Base-by-base conservation (phyloP, 2,888 invertebrate genomes). In the Drosophila meridiana region DNA sequence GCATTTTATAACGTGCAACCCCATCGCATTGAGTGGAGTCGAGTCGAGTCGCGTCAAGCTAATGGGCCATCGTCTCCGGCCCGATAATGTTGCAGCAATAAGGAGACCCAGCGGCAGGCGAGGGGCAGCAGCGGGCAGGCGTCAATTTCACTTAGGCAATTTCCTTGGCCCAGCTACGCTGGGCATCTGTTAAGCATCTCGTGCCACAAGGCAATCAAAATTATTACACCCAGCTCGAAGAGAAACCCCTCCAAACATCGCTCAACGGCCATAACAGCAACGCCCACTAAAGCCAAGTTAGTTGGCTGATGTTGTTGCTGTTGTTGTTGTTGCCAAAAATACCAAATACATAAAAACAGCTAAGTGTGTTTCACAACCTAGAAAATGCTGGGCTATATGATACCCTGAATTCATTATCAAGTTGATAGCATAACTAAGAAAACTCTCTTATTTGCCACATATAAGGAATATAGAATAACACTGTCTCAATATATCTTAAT, bases 131-230 rank as follows among this genome's bases (percentile, higher is more conserved):
- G 34, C 4, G 26, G 30, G n/a, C 40, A 42, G 60, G 67, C 82
- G 70, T 72, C 70, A 83, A 82, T 80, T 83, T 79, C 77, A 80
- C 80, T 74, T 75, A 63, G 48, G 73, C 76, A 69, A 84, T 86
- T 84, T 81, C 81, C 85, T 75, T 48, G 28, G 28, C n/a, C 62
- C 28, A 43, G 53, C 32, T 34, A 13, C 32, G 26, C 28, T 57
- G 64, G 36, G 30, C 69, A 73, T 55, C 59, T 75, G 77, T 72
- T 82, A 72, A 78, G 78, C 84, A 83, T 87, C 81, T 89, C 87
- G 89, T 89, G 87, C 81, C 87, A 83, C 71, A 70, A 87, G 87
- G 87, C 84, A 84, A 87, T 87, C 89, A 89, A 83, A 83, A 87
- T 82, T 80, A 85, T 84, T 84, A 75, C 84, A 84, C 82, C 73